Percentiles rank a stretch among this genome's conserved stretches.
Conservation (phyloP, 2,888 invertebrate genomes). For the Drosophila bunnanda region DNA sequence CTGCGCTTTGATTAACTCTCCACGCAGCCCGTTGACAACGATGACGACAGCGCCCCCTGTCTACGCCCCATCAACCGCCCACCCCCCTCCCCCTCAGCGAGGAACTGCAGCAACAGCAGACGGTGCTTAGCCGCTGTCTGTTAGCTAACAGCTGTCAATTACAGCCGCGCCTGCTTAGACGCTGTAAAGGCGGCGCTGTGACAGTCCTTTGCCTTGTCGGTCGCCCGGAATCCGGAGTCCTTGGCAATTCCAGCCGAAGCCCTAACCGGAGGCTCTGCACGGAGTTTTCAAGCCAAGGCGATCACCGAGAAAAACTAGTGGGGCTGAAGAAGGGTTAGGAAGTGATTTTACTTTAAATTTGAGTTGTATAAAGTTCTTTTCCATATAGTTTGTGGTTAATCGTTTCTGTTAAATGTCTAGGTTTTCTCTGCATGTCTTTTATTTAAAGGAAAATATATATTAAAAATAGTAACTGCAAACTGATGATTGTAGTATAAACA, state of each 20-base stretch:
- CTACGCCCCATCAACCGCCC: not conserved
- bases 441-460: not conserved
- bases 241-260: not conserved
- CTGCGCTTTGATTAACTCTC: constrained; percentile 82
- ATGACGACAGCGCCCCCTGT: constrained; percentile 69
- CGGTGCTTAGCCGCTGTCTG: constrained; percentile 57
- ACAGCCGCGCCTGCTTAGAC: constrained; percentile 58
- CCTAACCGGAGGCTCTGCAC: too few species aligned
- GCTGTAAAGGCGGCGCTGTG: constrained; percentile 22
- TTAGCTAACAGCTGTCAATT: constrained; percentile 78
- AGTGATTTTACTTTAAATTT: not conserved
- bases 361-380: not conserved
- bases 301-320: not conserved
- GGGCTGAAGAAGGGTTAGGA: too few species aligned
- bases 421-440: not conserved
- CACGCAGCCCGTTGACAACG: constrained; percentile 67
- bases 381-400: not conserved
- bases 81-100: not conserved
- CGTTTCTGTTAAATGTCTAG: not conserved
- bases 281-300: not conserved
- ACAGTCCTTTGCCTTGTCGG: constrained; percentile 32
- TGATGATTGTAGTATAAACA: too few species aligned
- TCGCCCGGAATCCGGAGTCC: not conserved
- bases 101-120: constrained; percentile 13
- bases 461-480: too few species aligned